Base-by-base conservation (phyloP, 1,140 invertebrate genomes). In the Campoletis sonorensis region DNA sequence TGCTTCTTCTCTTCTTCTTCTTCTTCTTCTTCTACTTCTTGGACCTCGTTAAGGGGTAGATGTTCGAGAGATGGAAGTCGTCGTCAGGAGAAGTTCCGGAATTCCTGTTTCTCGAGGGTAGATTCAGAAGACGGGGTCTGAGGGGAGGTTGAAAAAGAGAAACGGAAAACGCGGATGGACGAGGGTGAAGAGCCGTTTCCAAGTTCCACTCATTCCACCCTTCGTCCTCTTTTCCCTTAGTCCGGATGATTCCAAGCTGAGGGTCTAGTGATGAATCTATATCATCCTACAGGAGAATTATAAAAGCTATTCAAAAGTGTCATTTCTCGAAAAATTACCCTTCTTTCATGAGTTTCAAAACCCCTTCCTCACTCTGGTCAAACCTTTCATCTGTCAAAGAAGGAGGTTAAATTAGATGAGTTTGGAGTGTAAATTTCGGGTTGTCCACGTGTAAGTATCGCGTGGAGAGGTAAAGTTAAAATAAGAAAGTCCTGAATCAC, bases 61-160 rank as follows among this genome's bases (percentile, higher is more conserved):
- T 33, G 67, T 15, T 18, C 16, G 67, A 70, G 67, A 15, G n/a
- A 70, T 70, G 67, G 30, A 70, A 33, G 30, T 33, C 67, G 67
- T 37, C 67, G 13, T 33, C 16, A 8, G 16, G 30, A 70, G 27
- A 33, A 70, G 67, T 70, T 70, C 30, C 67, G 67, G 30, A 70
- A 70, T 70, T 70, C 67, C 26, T 70, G 27, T 30, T 70, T 70
- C 67, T 70, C 67, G 67, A 70, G 67, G 67, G 67, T 30, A 70
- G 30, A 67, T 30, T 70, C 67, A 70, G 30, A 27, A 70, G 67
- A 33, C 30, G 67, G 18, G 67, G 16, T 70, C 33, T 15, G 18
- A 30, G 67, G 30, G 30, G n/a, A 33, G 67, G 40, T 45, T 45
- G 40, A 2, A 30, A 33, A 18, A 33, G 27, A 33, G 27, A 18